Evolutionary conservation across 1,140 invertebrate species (phyloP).

Genomic region (Ridgeia piscesae): DNA sequence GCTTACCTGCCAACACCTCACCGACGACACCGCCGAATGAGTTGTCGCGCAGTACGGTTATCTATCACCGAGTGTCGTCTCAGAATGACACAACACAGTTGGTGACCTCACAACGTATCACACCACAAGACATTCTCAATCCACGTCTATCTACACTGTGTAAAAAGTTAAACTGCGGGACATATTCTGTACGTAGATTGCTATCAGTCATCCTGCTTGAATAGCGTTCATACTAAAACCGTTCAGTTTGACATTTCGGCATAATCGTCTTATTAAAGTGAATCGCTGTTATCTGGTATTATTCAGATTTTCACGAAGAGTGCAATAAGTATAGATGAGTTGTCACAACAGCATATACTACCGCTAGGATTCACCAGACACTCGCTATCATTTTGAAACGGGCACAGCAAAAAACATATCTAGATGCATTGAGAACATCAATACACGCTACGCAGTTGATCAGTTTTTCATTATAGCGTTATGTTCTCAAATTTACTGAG

Average conservation of each 20-base stretch:
- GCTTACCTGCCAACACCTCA: background rate
- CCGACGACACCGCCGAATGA: background rate
- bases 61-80: background rate
- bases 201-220: background rate
- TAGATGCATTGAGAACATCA: no score
- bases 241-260: background rate
- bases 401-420: no score
- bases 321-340: background rate
- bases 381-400: no score
- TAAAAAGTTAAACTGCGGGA: background rate
- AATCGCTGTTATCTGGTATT: background rate
- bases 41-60: background rate
- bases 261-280: background rate
- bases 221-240: background rate
- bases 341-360: no score
- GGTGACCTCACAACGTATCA: background rate
- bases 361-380: no score
- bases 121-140: background rate
- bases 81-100: background rate
- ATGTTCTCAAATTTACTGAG: no score
- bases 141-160: background rate
- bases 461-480: no score
- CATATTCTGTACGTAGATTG: background rate
- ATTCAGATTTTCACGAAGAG: background rate
- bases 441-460: no score